These are phyloP conservation scores for Staurois parvus DNA, from an alignment of 2,797 vertebrate species.

Conservation along the genomic window DNA sequence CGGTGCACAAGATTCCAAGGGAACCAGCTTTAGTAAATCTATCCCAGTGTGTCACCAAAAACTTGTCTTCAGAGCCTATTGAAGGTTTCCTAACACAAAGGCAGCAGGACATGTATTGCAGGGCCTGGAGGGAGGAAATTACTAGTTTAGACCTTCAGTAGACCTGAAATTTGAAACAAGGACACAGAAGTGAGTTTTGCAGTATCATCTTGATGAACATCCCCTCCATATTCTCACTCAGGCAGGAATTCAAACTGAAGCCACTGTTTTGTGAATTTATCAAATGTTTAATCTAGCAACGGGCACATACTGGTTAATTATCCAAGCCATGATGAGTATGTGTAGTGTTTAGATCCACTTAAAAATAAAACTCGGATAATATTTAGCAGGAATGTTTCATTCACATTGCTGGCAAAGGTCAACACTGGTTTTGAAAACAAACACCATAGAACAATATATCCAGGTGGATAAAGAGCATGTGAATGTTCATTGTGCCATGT, in stretches of 20 bases:
- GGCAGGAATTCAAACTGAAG: no score
- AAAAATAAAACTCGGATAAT: slow-evolving; percentile 14
- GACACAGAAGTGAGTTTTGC: no score
- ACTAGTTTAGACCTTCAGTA: no score
- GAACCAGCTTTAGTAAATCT: no score
- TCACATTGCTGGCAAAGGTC: slow-evolving; percentile 28
- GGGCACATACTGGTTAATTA: neutral
- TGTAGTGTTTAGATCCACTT: neutral
- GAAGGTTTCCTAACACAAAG: no score
- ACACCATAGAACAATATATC: slow-evolving; percentile 8
- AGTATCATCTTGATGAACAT: no score
- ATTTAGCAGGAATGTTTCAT: slow-evolving; percentile 6
- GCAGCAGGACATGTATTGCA: no score
- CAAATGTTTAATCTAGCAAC: neutral
- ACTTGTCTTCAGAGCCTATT: no score
- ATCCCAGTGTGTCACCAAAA: no score
- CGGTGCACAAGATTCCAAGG: no score
- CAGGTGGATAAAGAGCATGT: slow-evolving; percentile 16
- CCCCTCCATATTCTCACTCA: neutral
- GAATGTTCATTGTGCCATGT: neutral
- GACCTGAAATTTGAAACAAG: neutral
- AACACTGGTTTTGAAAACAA: slow-evolving; percentile 40
- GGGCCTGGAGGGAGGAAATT: no score
- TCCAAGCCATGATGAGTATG: neutral
- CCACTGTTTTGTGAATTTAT: neutral